phyloP scores from a whole-genome alignment of 2,113 vertebrate species.

The Nothocercus nigrocapillus region DNA sequence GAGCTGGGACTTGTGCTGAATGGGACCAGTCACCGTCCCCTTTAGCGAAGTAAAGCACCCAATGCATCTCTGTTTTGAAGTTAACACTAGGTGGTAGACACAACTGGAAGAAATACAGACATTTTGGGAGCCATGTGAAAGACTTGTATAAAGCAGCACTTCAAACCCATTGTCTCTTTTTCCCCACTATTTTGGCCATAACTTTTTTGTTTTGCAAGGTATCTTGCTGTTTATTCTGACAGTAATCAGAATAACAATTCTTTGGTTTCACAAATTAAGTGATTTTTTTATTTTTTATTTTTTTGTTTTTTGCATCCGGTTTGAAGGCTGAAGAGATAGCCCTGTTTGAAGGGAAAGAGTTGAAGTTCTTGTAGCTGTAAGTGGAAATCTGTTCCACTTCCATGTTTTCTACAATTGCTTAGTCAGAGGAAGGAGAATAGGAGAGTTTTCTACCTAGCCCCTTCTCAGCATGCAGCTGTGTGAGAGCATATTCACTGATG shows the following conservation, averaged over 20 bases:
- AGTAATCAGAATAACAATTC: not conserved
- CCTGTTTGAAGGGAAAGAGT: not conserved
- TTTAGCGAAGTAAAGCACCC: constrained; percentile 17
- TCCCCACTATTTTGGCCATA: constrained; percentile 32
- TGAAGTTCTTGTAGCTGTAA: not conserved
- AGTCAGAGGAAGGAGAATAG: not conserved
- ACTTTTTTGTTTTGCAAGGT: constrained; percentile 35
- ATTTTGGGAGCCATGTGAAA: constrained; percentile 58
- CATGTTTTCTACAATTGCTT: not conserved
- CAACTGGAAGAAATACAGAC: constrained; percentile 64
- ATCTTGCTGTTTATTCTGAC: not conserved
- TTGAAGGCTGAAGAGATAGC: not conserved
- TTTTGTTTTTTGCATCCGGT: not conserved
- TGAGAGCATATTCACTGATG: not conserved
- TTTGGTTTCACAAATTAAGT: constrained; percentile 59
- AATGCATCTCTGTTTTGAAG: constrained; percentile 54
- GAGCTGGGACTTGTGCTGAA: constrained; percentile 37
- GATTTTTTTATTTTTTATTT: constrained; percentile 35
- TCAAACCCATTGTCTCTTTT: constrained; percentile 37
- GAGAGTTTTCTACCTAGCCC: not conserved
- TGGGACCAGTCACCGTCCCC: not conserved
- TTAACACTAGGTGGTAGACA: constrained; percentile 61
- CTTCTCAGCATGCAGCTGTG: not conserved
- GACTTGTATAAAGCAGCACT: constrained; percentile 30
- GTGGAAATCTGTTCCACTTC: not conserved